Percentiles rank a stretch among this genome's conserved stretches.
Conservation (phyloP, 2,797 vertebrate genomes). For the Garrulus glandarius region DNA sequence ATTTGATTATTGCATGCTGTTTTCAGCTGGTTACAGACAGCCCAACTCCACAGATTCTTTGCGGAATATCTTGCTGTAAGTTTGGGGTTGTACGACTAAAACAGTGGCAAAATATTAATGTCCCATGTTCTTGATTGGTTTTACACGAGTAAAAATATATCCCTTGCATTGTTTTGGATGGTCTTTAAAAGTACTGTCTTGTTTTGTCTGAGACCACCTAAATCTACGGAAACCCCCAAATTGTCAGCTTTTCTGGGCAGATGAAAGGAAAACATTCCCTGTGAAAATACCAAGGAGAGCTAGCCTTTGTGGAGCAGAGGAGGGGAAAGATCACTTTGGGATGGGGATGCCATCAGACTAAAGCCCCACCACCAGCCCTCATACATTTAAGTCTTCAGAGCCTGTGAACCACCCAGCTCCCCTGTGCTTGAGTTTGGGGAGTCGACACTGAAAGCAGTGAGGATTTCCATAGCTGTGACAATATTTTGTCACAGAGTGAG, state of each 20-base stretch:
- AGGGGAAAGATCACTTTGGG: not conserved
- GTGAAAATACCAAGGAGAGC: not conserved
- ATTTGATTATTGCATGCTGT: not conserved
- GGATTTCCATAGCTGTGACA: not conserved
- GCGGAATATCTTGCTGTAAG: not conserved
- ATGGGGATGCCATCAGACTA: not conserved
- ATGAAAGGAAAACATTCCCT: not conserved
- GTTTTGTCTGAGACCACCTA: not conserved
- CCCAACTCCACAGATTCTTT: not conserved
- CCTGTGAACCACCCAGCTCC: not conserved
- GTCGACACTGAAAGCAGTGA: not conserved
- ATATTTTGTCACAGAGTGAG: not conserved
- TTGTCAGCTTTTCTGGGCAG: not conserved
- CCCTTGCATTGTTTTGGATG: not conserved
- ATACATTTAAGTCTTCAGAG: accelerated
- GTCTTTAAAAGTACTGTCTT: not conserved
- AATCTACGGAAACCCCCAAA: accelerated
- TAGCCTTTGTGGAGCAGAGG: not conserved
- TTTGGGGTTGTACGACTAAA: not conserved
- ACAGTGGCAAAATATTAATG: not conserved
- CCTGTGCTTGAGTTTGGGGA: not conserved
- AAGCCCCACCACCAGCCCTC: not conserved
- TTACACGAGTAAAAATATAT: not conserved
- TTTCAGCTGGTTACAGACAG: not conserved
- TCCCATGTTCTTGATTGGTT: not conserved